A percentile compares a stretch with the other conserved stretches of the same genome.
phyloP scores from a whole-genome alignment of 1,140 invertebrate genomes.

The Zaprionus africanus region DNA sequence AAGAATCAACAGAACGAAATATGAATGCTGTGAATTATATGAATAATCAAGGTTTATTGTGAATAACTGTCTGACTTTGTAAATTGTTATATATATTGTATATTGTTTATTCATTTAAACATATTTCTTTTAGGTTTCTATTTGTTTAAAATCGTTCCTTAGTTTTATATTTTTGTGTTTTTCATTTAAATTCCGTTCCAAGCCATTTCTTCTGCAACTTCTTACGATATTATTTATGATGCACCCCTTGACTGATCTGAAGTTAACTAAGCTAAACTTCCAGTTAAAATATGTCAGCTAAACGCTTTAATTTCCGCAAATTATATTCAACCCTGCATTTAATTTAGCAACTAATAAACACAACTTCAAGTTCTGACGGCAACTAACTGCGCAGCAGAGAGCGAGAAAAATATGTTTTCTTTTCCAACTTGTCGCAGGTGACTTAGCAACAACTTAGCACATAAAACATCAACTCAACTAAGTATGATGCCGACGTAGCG shows the following conservation, averaged over 20 bases:
- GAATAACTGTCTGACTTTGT: not conserved
- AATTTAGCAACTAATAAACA: not conserved
- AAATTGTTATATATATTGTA: too few relatives aligned
- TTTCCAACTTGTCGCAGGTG: slow-evolving; percentile 58
- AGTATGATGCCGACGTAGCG: slow-evolving; percentile 26
- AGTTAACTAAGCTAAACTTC: not conserved
- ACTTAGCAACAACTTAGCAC: slow-evolving; percentile 60
- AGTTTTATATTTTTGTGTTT: too few relatives aligned
- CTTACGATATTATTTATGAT: too few relatives aligned
- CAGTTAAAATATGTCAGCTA: not conserved
- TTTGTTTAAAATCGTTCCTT: too few relatives aligned
- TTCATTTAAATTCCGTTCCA: too few relatives aligned
- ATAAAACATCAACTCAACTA: slow-evolving; percentile 56
- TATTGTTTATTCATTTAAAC: too few relatives aligned
- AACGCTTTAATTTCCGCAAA: not conserved
- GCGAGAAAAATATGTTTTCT: slow-evolving; percentile 42
- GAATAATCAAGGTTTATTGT: not conserved
- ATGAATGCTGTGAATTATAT: slow-evolving; percentile 5
- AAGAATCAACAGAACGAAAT: slow-evolving; percentile 62
- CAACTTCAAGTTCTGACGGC: not conserved
- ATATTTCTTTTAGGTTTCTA: too few relatives aligned
- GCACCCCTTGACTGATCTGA: not conserved
- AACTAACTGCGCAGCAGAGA: not conserved
- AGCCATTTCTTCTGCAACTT: too few relatives aligned
- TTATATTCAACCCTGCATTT: not conserved